Conservation (phyloP, 2,888 invertebrate species). For the Hemistola chrysoprasaria region DNA sequence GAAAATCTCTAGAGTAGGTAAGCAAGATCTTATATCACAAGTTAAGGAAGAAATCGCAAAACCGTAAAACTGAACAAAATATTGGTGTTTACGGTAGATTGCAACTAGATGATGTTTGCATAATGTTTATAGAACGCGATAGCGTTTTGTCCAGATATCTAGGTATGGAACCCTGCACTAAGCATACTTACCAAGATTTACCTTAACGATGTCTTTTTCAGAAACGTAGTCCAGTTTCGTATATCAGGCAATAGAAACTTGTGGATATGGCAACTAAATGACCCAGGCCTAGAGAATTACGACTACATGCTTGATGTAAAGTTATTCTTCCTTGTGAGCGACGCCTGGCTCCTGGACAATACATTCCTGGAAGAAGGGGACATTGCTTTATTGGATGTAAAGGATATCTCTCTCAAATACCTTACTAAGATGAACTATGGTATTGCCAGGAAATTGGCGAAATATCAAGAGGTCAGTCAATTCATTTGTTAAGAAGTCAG, state of each 20-base stretch:
- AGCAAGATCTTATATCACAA: no score
- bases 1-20: no score
- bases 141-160: no score
- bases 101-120: no score
- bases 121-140: no score
- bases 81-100: no score
- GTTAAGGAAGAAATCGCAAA: no score
- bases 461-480: slow-evolving; percentile 83
- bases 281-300: slow-evolving; percentile 63
- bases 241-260: slow-evolving; percentile 51
- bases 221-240: slow-evolving; percentile 54
- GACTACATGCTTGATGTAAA: slow-evolving; percentile 60
- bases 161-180: no score
- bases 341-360: slow-evolving; percentile 54
- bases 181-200: no score
- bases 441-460: slow-evolving; percentile 82
- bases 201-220: no score
- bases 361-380: slow-evolving; percentile 49
- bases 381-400: slow-evolving; percentile 59
- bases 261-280: slow-evolving; percentile 73
- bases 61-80: no score
- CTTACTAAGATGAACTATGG: slow-evolving; percentile 84
- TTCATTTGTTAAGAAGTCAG: no score
- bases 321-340: slow-evolving; percentile 56
- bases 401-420: slow-evolving; percentile 63